Conservation (phyloP, 2,888 invertebrate species). For the Gibbula magus region DNA sequence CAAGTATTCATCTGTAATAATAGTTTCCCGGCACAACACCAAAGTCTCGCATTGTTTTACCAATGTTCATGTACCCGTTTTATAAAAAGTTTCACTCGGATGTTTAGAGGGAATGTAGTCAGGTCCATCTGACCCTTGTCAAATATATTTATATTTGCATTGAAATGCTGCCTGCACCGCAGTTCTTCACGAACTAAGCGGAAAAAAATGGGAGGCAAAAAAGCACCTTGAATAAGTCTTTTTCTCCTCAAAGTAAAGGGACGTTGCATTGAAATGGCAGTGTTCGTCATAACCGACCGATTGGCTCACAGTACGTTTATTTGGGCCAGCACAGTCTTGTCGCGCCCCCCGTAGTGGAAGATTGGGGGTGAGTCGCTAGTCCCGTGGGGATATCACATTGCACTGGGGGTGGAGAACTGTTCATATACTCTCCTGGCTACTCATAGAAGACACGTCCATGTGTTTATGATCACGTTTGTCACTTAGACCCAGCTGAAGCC, state of each 20-base stretch:
- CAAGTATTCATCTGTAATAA: too few relatives aligned
- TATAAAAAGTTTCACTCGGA: background rate
- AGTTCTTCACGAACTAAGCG: background rate
- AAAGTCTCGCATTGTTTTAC: background rate
- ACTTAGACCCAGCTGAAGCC: slow-evolving; percentile 72
- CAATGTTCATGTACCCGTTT: background rate
- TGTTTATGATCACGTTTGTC: slow-evolving; percentile 31
- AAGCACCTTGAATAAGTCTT: slow-evolving; percentile 19
- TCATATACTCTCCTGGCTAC: slow-evolving; percentile 67
- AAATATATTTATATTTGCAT: slow-evolving; percentile 4
- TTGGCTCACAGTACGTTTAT: background rate
- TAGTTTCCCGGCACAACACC: background rate
- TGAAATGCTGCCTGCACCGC: slow-evolving; percentile 14
- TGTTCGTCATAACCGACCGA: slow-evolving; percentile 10
- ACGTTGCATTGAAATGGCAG: slow-evolving; percentile 67
- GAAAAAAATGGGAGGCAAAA: background rate
- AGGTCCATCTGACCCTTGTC: background rate
- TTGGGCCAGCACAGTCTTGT: background rate
- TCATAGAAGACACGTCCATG: slow-evolving; percentile 59
- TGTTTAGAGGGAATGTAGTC: background rate
- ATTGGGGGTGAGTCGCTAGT: background rate
- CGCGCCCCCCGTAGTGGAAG: background rate
- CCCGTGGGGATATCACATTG: slow-evolving; percentile 8
- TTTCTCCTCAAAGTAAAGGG: slow-evolving; percentile 3
- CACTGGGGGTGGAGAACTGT: background rate